phyloP scores from a whole-genome alignment of 2,888 invertebrate genomes.

The Spilarctia lutea region DNA sequence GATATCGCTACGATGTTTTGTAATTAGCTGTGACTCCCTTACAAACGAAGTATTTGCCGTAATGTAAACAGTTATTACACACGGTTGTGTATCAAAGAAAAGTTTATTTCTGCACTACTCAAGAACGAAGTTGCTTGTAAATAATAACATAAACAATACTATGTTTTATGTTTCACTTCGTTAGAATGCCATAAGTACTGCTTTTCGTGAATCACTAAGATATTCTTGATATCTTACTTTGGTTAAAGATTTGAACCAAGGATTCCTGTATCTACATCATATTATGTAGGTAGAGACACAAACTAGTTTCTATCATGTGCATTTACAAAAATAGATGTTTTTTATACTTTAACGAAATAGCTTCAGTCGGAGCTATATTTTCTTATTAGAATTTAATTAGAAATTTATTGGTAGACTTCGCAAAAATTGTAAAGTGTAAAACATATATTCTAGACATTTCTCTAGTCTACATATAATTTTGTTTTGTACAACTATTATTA shows the following conservation, averaged over 20 bases:
- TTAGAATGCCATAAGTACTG: background rate
- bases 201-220: background rate
- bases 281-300: background rate
- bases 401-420: background rate
- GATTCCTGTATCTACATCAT: background rate
- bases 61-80: background rate
- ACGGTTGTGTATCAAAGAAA: slow-evolving; percentile 11
- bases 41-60: background rate
- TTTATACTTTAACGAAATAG: background rate
- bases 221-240: background rate
- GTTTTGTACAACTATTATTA: background rate
- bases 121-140: slow-evolving; percentile 41
- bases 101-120: slow-evolving; percentile 10
- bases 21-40: slow-evolving; percentile 12
- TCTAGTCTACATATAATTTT: background rate
- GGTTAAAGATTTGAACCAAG: background rate
- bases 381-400: background rate
- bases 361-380: background rate
- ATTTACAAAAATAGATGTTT: background rate
- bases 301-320: background rate
- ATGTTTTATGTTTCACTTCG: background rate
- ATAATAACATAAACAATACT: slow-evolving; percentile 39
- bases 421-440: background rate
- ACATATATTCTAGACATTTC: background rate
- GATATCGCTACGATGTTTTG: slow-evolving; percentile 13